Evolutionary conservation across 2,888 invertebrate genomes (phyloP).

Genomic region (Drosophila flavopinicola): DNA sequence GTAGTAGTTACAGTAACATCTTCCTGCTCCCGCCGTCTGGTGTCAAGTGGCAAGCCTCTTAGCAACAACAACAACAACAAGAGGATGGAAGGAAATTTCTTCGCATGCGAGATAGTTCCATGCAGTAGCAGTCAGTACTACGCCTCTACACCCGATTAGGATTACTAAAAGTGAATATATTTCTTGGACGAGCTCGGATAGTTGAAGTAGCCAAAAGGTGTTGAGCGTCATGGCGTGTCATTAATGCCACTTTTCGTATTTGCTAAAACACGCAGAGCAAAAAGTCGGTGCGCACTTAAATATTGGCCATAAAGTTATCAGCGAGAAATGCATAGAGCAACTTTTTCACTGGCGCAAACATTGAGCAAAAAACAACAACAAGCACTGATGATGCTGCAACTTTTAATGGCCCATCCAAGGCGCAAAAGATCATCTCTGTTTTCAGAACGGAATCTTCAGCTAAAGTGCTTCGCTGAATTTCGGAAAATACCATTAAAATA

Average conservation of each 20-base stretch:
- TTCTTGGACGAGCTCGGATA: constrained; percentile 20
- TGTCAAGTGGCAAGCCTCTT: constrained; percentile 43
- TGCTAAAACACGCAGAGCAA: constrained; percentile 29
- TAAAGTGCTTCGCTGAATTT: constrained; percentile 31
- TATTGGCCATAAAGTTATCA: constrained; percentile 62
- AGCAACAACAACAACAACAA: constrained; percentile 6
- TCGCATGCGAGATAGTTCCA: constrained; percentile 12
- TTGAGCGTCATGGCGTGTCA: constrained; percentile 51
- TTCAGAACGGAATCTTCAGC: constrained; percentile 20
- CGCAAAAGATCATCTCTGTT: constrained; percentile 60
- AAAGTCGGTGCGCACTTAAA: constrained; percentile 56
- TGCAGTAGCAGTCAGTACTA: constrained; percentile 3
- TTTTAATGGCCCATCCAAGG: constrained; percentile 54
- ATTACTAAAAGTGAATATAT: constrained; percentile 55
- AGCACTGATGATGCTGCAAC: constrained; percentile 69
- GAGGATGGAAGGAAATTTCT: constrained; percentile 9
- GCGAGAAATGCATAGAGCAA: constrained; percentile 55
- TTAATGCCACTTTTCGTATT: constrained; percentile 53
- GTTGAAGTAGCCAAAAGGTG: constrained; percentile 56
- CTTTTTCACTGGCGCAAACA: constrained; percentile 51
- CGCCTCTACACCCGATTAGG: constrained; percentile 29
- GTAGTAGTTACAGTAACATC: constrained; percentile 15
- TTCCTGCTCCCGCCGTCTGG: constrained; percentile 21
- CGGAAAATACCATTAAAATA: constrained; percentile 27
- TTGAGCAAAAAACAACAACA: constrained; percentile 16